These are phyloP conservation scores for Cheirogaleus medius DNA, from an alignment of 2,113 vertebrate species.

Conservation along the genomic window DNA sequence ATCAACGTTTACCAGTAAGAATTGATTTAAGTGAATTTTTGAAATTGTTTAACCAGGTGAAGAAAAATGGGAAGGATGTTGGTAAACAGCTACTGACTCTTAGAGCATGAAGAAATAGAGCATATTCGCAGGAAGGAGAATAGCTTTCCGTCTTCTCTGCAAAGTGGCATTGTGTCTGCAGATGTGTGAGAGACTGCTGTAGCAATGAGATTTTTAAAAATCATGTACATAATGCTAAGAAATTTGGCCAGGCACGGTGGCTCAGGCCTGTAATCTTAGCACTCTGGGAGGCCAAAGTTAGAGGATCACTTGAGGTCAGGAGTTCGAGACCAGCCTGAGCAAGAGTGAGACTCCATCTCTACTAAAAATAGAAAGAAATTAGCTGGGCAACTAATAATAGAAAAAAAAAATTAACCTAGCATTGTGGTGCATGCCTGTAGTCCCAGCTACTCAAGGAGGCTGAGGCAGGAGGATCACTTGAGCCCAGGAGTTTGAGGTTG, in stretches of 20 bases:
- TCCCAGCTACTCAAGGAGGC: no score
- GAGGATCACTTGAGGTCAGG: no score
- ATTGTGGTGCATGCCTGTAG: no score
- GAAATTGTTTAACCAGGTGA: neutral
- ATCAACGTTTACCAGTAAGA: neutral
- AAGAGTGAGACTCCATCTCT: no score
- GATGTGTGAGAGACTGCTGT: neutral
- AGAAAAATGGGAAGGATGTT: neutral
- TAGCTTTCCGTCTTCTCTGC: neutral
- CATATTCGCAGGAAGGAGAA: neutral
- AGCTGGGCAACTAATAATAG: no score
- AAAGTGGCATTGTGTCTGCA: neutral
- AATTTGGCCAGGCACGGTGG: neutral
- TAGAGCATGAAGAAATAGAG: neutral
- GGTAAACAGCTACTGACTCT: neutral
- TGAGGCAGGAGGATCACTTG: no score
- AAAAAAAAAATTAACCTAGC: no score
- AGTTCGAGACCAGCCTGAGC: no score
- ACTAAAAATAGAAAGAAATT: no score
- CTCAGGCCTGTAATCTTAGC: no score
- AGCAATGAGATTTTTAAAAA: neutral
- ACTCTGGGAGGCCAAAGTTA: no score
- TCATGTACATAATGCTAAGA: neutral
- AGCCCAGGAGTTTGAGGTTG: no score
- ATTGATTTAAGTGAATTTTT: neutral